Conservation (phyloP, 1,140 invertebrate genomes). For the Antheraea mylitta region DNA sequence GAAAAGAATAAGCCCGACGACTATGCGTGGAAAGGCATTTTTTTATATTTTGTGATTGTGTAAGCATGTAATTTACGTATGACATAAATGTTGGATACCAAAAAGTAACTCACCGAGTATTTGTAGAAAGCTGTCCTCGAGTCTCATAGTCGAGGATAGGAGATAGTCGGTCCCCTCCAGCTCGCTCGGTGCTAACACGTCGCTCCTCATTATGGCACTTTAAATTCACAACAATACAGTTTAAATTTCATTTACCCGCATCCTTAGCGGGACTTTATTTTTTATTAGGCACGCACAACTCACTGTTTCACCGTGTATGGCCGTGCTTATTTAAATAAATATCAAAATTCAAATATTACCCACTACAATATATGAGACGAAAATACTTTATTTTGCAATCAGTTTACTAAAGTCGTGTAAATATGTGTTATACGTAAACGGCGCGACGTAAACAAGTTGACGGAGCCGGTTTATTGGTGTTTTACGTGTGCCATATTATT, state of each 20-base stretch:
- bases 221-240: conserved; percentile 32
- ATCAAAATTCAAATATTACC: not conserved
- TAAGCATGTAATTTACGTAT: not conserved
- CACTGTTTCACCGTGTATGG: conserved; percentile 20
- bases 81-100: not conserved
- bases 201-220: conserved; percentile 71
- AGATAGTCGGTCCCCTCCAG: conserved; percentile 81
- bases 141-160: conserved; percentile 79
- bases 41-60: not conserved
- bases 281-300: not conserved
- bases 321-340: not conserved
- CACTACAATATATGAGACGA: not conserved
- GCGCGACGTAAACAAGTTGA: conserved; percentile 43
- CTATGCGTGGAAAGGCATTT: not conserved
- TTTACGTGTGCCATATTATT: conserved; percentile 41
- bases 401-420: conserved; percentile 27
- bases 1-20: too few relatives aligned
- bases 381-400: conserved; percentile 15
- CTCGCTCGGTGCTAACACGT: conserved; percentile 76
- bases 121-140: conserved; percentile 80
- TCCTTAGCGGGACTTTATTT: conserved; percentile 19
- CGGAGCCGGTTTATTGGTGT: conserved; percentile 38
- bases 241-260: conserved; percentile 24
- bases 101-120: conserved; percentile 75
- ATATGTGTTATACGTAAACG: conserved; percentile 29